Conservation (phyloP, 2,888 invertebrate species). For the Amblyjoppa proteus region DNA sequence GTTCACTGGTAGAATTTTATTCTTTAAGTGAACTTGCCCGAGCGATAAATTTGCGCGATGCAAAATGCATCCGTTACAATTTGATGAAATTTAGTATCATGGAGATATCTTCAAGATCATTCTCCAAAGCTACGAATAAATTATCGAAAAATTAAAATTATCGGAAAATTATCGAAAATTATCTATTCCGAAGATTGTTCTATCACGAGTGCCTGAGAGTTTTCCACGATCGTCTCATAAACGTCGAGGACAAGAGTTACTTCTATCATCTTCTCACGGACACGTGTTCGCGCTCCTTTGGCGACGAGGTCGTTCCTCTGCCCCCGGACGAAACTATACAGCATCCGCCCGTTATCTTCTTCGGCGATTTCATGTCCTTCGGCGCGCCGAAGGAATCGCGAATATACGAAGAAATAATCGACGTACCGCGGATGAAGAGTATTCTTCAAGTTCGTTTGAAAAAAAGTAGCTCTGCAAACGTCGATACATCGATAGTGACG, state of each 20-base stretch:
- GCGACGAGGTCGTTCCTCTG: conserved; percentile 87
- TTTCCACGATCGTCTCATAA: conserved; percentile 95
- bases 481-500: background rate
- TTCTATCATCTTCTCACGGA: conserved; percentile 91
- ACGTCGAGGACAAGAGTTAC: conserved; percentile 92
- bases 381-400: conserved; percentile 90
- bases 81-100: too few relatives aligned
- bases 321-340: conserved; percentile 87
- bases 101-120: too few relatives aligned
- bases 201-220: conserved; percentile 97
- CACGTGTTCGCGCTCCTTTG: conserved; percentile 89
- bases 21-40: too few relatives aligned
- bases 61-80: too few relatives aligned
- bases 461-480: background rate
- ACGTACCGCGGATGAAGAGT: conserved; percentile 89
- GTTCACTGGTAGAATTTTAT: too few relatives aligned
- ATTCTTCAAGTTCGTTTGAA: conserved; percentile 88
- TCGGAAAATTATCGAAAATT: background rate
- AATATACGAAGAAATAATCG: conserved; percentile 93
- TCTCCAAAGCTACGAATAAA: background rate
- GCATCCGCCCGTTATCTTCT: conserved; percentile 90
- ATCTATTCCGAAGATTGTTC: conserved; percentile 89
- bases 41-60: too few relatives aligned
- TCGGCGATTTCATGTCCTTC: conserved; percentile 94
- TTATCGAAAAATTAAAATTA: conserved; percentile 8